Conservation (phyloP, 2,113 vertebrate genomes). For the Festucalex cinctus region DNA sequence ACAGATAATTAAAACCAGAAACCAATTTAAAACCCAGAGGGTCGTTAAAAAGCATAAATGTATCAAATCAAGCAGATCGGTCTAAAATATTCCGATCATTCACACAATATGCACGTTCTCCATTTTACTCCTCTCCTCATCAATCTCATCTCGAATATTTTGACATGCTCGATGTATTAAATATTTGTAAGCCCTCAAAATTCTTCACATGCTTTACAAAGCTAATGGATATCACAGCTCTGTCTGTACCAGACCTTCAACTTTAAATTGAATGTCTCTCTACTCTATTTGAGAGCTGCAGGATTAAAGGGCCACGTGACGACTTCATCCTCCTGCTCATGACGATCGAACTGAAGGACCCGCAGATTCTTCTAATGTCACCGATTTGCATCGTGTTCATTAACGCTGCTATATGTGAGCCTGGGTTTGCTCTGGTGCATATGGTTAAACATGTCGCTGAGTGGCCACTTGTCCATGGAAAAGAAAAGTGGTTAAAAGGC, state of each 20-base stretch:
- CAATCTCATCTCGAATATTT: conserved; percentile 23
- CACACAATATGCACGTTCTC: conserved; percentile 21
- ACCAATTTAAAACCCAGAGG: conserved; percentile 50
- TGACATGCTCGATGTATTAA: conserved; percentile 46
- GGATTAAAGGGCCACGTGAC: conserved; percentile 55
- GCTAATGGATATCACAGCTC: conserved; percentile 56
- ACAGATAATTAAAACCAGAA: conserved; percentile 57
- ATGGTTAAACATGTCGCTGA: conserved; percentile 9
- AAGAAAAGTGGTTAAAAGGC: conserved; percentile 11
- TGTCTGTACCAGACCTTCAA: conserved; percentile 44
- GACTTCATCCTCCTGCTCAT: conserved; percentile 42
- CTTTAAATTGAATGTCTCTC: conserved; percentile 63
- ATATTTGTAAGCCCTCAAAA: conserved; percentile 46
- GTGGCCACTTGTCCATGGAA: background rate
- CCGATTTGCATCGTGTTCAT: conserved; percentile 38
- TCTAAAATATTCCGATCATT: conserved; percentile 33
- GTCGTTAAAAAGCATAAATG: conserved; percentile 37
- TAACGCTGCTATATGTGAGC: conserved; percentile 25
- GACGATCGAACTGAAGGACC: conserved; percentile 43
- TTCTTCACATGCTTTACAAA: conserved; percentile 35
- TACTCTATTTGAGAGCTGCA: conserved; percentile 56
- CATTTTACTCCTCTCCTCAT: conserved; percentile 10
- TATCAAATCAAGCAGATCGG: conserved; percentile 33
- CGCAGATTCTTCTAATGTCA: conserved; percentile 42
- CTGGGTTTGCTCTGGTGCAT: conserved; percentile 15